Conservation (phyloP, 2,888 invertebrate genomes). For the Nebria salina region DNA sequence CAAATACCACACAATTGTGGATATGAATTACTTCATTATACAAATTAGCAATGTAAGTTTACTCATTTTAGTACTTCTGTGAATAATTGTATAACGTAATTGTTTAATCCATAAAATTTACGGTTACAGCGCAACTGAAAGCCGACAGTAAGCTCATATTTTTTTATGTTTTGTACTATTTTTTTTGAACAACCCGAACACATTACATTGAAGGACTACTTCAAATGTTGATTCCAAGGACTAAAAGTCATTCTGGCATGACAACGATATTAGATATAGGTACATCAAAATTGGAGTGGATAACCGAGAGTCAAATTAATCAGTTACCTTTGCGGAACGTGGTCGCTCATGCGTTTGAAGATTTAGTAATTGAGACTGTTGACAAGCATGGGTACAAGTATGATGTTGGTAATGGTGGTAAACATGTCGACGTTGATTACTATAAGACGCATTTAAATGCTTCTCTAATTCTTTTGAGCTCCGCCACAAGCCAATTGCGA, state of each 20-base stretch:
- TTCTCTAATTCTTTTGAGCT: conserved; percentile 74
- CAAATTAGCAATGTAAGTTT: not conserved
- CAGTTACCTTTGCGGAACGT: conserved; percentile 26
- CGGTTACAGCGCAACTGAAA: not conserved
- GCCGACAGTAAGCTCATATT: too few relatives aligned
- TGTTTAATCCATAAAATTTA: not conserved
- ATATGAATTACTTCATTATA: not conserved
- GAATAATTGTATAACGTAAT: not conserved
- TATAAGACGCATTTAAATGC: conserved; percentile 60
- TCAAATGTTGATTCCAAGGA: not conserved
- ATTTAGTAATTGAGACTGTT: not conserved
- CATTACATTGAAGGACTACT: too few relatives aligned
- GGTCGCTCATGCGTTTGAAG: conserved; percentile 13
- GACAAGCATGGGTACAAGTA: conserved; percentile 24
- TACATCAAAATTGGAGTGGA: not conserved
- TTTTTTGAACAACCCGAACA: too few relatives aligned
- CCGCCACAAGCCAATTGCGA: conserved; percentile 86
- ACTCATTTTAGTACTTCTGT: not conserved
- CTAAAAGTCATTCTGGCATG: not conserved
- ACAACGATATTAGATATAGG: not conserved
- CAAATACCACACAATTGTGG: too few relatives aligned
- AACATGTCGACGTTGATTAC: not conserved
- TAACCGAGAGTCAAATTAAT: too few relatives aligned
- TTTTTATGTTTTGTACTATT: too few relatives aligned
- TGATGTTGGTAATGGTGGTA: conserved; percentile 18